Conservation (phyloP, 2,797 vertebrate genomes). For the Trichosurus vulpecula region DNA sequence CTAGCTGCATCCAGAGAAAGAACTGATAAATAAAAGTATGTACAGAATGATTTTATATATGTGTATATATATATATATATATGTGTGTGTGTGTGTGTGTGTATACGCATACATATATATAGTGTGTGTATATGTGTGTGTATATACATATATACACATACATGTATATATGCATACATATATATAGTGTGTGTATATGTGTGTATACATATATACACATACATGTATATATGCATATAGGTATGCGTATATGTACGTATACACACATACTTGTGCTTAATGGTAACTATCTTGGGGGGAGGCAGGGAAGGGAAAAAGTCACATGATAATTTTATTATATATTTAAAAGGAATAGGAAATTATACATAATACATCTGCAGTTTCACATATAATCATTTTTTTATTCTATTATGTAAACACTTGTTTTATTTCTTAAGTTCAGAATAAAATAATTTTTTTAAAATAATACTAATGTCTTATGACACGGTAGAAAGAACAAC, state of each 20-base stretch:
- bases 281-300: not conserved
- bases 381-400: not conserved
- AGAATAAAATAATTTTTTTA: not conserved
- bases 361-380: not conserved
- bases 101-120: too few species aligned
- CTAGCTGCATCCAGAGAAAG: not conserved
- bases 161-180: too few species aligned
- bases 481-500: too few species aligned
- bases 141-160: too few species aligned
- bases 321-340: not conserved
- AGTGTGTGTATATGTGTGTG: too few species aligned
- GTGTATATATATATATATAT: too few species aligned
- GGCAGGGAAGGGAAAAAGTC: not conserved
- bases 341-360: not conserved
- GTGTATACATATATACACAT: too few species aligned
- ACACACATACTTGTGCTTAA: not conserved
- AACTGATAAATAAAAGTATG: not conserved
- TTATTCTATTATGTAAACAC: not conserved
- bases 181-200: too few species aligned
- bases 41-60: not conserved
- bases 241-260: too few species aligned
- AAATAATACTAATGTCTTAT: not conserved
- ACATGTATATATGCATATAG: too few species aligned
- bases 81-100: too few species aligned
- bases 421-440: not conserved